Percentiles rank a stretch among this genome's conserved stretches.
These are phyloP conservation scores for Orientallactaga sibirica DNA, from an alignment of 2,797 vertebrate species.

Conservation along the genomic window DNA sequence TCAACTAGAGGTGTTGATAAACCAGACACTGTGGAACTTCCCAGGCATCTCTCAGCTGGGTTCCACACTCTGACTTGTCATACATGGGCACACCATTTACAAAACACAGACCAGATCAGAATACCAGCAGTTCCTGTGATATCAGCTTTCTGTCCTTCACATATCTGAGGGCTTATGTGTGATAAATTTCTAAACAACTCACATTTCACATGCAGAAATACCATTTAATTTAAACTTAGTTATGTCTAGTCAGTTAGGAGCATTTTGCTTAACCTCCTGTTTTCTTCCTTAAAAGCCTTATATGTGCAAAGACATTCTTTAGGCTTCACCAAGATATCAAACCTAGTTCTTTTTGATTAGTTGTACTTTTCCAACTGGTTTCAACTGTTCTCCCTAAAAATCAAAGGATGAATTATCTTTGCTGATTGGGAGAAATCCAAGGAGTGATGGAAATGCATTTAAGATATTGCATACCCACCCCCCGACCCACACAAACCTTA, in stretches of 20 bases:
- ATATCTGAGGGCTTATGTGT: background rate
- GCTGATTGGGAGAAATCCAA: background rate
- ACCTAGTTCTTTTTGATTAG: background rate
- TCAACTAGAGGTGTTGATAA: rapidly evolving
- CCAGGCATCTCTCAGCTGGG: background rate
- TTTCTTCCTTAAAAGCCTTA: background rate
- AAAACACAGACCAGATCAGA: background rate
- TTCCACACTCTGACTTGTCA: background rate
- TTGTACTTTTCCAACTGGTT: background rate
- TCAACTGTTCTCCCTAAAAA: background rate
- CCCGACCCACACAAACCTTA: background rate
- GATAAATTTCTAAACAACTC: background rate
- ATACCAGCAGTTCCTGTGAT: background rate
- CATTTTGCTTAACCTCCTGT: background rate
- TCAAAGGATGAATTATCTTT: background rate
- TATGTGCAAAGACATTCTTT: background rate
- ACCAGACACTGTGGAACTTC: rapidly evolving
- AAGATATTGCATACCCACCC: too few relatives aligned
- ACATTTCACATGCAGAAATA: background rate
- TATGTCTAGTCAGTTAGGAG: background rate
- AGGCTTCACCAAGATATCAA: background rate
- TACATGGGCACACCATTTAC: background rate
- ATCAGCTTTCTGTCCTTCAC: background rate
- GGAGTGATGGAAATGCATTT: background rate
- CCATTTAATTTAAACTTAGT: background rate